Percentiles rank a stretch among this genome's conserved stretches.
Evolutionary conservation across 2,113 vertebrate genomes (phyloP).

Genomic region (Apeltes quadracus): DNA sequence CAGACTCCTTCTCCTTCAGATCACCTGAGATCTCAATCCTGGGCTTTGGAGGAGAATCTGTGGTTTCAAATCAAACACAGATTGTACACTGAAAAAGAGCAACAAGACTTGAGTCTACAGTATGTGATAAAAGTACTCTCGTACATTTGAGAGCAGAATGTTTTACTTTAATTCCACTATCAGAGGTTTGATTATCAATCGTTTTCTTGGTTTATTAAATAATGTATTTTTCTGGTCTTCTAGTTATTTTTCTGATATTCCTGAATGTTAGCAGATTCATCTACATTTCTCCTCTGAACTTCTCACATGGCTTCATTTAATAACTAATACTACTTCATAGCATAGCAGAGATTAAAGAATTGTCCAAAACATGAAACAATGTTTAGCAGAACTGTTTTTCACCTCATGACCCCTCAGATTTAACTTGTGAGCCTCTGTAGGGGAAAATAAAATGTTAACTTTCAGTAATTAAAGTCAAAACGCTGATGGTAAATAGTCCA

Average conservation of each 20-base stretch:
- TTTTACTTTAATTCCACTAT: neutral
- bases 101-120: neutral
- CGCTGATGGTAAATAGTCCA: no score
- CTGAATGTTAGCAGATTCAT: neutral
- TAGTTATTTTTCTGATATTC: neutral
- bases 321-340: neutral
- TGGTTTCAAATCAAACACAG: neutral
- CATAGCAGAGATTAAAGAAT: no score
- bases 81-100: neutral
- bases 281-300: neutral
- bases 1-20: no score
- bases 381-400: neutral
- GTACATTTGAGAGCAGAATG: neutral
- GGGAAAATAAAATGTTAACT: no score
- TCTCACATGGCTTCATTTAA: neutral
- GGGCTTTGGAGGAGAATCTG: constrained; percentile 18
- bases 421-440: neutral
- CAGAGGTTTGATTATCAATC: neutral
- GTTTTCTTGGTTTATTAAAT: neutral
- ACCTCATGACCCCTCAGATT: neutral
- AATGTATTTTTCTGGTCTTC: neutral
- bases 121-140: neutral
- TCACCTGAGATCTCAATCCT: no score
- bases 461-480: no score
- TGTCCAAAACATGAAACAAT: no score